Evolutionary conservation across 2,888 invertebrate species (phyloP), one percentile per base, ranked within the genome.

Genomic region (Didymodactylos carnosus): DNA sequence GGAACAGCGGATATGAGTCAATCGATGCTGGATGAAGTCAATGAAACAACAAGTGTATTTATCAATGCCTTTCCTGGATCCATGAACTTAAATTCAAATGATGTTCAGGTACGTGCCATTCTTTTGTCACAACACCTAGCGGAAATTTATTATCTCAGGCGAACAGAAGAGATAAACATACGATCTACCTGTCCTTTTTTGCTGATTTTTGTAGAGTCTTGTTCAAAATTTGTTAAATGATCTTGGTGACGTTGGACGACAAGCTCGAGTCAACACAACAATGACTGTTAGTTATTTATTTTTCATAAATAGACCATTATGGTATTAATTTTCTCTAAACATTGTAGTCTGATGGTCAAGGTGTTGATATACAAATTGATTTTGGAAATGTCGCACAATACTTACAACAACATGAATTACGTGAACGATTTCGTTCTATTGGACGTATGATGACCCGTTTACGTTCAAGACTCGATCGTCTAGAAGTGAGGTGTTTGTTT

Each of bases 401-500:
- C 43, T 76, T 78, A 27, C 46, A 75, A 5, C 77, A 77, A 62
- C 80, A 80, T 73, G 81, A 81, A 69, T 80, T 82, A 5, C 79
- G 80, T 49, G 79, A 80, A 69, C 80, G 83, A 53, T 78, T 82
- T 39, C 80, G 81, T 70, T 80, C 81, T 70, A 82, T 83, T 6
- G 78, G 80, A 25, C 79, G 80, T 51, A 86, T 86, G 86, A 77
- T 87, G 69, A 80, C 83, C 49, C 80, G 84, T 49, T 86, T 86
- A 4, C 84, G 84, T 76, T 81, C 82, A 69, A 82, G 84, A 2
- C 80, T 87, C 29, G 81, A 80, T 70, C 80, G 82, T 51, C 79
- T 87, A 53, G 86, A 86, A 78, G 81, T 81, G 23, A 72, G 35
- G n/a, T 35, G 10, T 41, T 41, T 41, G 41, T 41, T 41, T 41